Percentiles rank a stretch among this genome's conserved stretches.
Conservation (phyloP, 2,797 vertebrate species). For the Spatula versicolor region DNA sequence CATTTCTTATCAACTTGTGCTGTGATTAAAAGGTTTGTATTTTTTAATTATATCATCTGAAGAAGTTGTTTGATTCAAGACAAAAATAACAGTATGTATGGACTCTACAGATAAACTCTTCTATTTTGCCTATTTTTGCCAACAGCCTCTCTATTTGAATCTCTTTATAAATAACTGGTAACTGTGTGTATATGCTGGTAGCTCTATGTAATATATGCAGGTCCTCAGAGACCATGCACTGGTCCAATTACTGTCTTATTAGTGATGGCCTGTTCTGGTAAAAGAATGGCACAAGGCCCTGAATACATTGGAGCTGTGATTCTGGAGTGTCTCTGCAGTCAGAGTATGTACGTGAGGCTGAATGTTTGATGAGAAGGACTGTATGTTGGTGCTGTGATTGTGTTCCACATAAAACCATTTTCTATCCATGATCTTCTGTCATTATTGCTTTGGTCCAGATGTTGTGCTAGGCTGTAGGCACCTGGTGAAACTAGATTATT, state of each 20-base stretch:
- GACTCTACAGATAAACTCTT: neutral
- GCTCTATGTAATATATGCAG: neutral
- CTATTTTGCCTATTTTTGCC: neutral
- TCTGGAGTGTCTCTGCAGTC: neutral
- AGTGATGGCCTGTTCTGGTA: neutral
- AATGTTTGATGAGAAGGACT: neutral
- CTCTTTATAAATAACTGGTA: neutral
- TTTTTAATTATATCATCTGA: conserved; percentile 73
- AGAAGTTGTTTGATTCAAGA: conserved; percentile 53
- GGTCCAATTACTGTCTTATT: neutral
- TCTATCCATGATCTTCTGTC: neutral
- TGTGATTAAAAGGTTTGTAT: conserved; percentile 73
- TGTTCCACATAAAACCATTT: neutral
- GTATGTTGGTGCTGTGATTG: neutral
- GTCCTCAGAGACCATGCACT: neutral
- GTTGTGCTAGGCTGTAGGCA: neutral
- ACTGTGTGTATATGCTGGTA: neutral
- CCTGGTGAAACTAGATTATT: neutral
- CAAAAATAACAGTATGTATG: conserved; percentile 3
- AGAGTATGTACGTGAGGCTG: neutral
- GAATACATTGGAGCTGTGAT: neutral
- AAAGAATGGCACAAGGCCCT: neutral
- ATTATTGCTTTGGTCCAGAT: neutral
- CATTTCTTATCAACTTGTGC: conserved; percentile 69
- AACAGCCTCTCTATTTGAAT: neutral